These are phyloP conservation scores for Coreoperca whiteheadi DNA, from an alignment of 2,113 vertebrate genomes.

Conservation along the genomic window DNA sequence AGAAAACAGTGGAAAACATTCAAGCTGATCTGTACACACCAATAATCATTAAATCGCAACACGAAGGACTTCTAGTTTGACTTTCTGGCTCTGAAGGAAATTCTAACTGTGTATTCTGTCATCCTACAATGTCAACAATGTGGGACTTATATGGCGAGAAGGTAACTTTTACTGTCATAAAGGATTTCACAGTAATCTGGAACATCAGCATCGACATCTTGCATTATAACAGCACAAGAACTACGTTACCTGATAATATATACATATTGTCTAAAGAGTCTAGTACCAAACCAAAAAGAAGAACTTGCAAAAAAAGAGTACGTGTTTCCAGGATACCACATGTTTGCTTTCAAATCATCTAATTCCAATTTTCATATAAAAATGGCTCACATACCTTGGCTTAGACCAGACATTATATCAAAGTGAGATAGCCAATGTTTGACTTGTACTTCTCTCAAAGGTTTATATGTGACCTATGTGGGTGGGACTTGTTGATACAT, in stretches of 20 bases:
- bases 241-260: not conserved
- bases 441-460: slow-evolving; percentile 51
- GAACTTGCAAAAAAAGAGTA: not conserved
- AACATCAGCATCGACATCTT: slow-evolving; percentile 5
- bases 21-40: slow-evolving; percentile 36
- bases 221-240: not conserved
- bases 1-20: slow-evolving; percentile 64
- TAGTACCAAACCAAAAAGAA: not conserved
- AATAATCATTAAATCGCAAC: slow-evolving; percentile 54
- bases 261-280: not conserved
- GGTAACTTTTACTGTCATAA: slow-evolving; percentile 3
- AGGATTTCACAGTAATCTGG: slow-evolving; percentile 3
- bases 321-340: slow-evolving; percentile 30
- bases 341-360: slow-evolving; percentile 56
- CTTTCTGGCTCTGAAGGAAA: slow-evolving; percentile 33
- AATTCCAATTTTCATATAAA: slow-evolving; percentile 58
- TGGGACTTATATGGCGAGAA: not conserved
- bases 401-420: slow-evolving; percentile 42
- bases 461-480: slow-evolving; percentile 53
- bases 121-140: slow-evolving; percentile 18
- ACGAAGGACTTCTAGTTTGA: slow-evolving; percentile 32
- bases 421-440: slow-evolving; percentile 67
- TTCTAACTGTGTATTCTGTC: slow-evolving; percentile 18
- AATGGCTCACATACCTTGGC: slow-evolving; percentile 65
- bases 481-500: slow-evolving; percentile 60